These are phyloP conservation scores for Crotalus helleri DNA, from an alignment of 2,113 vertebrate genomes.

Conservation along the genomic window DNA sequence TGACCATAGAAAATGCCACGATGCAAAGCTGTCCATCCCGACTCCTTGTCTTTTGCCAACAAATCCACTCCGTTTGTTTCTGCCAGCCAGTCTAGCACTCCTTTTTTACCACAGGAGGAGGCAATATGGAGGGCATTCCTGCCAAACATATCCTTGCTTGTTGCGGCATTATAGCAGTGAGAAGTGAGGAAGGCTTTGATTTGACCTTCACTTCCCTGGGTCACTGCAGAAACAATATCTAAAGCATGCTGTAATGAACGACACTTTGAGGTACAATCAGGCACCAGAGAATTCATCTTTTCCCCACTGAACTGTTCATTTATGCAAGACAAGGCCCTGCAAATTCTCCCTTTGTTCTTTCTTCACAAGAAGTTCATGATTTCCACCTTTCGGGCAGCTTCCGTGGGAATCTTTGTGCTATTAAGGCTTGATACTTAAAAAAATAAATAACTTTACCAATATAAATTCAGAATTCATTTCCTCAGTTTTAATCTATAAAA, in stretches of 20 bases:
- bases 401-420: slow-evolving; percentile 69
- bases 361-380: slow-evolving; percentile 74
- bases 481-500: slow-evolving; percentile 59
- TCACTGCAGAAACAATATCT: slow-evolving; percentile 87
- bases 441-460: slow-evolving; percentile 77
- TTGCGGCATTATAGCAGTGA: slow-evolving; percentile 88
- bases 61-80: slow-evolving; percentile 84
- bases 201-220: slow-evolving; percentile 83
- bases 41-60: slow-evolving; percentile 87
- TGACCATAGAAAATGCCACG: slow-evolving; percentile 95
- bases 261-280: slow-evolving; percentile 90
- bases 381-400: slow-evolving; percentile 68
- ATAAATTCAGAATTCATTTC: slow-evolving; percentile 68
- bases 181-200: slow-evolving; percentile 84
- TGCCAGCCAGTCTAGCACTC: slow-evolving; percentile 88
- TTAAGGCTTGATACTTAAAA: slow-evolving; percentile 70
- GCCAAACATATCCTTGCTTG: slow-evolving; percentile 85
- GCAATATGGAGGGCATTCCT: slow-evolving; percentile 88
- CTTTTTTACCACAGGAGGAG: slow-evolving; percentile 87
- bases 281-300: slow-evolving; percentile 81
- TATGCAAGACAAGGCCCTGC: slow-evolving; percentile 51
- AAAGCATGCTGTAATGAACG: slow-evolving; percentile 86
- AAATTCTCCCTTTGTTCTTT: slow-evolving; percentile 51
- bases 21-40: slow-evolving; percentile 94
- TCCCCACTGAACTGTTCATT: slow-evolving; percentile 39